phyloP scores from a whole-genome alignment of 2,797 vertebrate species.

The Enteromius trimaculatus region DNA sequence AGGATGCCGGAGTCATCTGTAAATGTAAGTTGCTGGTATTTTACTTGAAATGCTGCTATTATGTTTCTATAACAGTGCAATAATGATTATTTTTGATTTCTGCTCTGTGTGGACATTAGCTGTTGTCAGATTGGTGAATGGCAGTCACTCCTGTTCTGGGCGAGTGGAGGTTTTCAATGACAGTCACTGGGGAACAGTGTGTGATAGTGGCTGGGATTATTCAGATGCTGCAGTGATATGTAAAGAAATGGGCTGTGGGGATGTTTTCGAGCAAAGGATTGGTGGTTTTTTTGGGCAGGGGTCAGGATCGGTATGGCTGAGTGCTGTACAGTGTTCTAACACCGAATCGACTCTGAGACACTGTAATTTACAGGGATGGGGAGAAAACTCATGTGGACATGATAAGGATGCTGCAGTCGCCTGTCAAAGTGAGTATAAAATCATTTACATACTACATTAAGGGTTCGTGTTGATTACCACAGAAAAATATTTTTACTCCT shows the following conservation, averaged over 20 bases:
- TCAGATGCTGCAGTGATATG: slow-evolving; percentile 20
- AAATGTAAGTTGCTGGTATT: slow-evolving; percentile 10
- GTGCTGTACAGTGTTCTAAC: neutral
- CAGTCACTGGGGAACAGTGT: slow-evolving; percentile 14
- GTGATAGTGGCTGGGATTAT: neutral
- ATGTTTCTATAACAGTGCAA: neutral
- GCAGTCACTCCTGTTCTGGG: slow-evolving; percentile 8
- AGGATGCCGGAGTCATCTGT: slow-evolving; percentile 24
- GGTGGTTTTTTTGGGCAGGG: slow-evolving; percentile 15
- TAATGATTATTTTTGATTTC: neutral
- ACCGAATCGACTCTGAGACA: neutral
- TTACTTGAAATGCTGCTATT: neutral
- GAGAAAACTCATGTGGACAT: neutral
- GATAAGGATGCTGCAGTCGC: slow-evolving; percentile 7
- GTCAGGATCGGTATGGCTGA: neutral
- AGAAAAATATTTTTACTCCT: neutral
- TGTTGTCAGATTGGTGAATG: slow-evolving; percentile 3
- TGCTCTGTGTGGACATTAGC: slow-evolving; percentile 12
- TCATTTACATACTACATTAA: neutral
- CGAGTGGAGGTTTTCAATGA: slow-evolving; percentile 15
- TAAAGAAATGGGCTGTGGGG: neutral
- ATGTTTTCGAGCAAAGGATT: neutral
- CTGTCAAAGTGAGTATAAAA: neutral
- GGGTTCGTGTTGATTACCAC: neutral
- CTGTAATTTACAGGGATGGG: neutral